phyloP scores from a whole-genome alignment of 2,888 invertebrate genomes.

The Drosophila ochracea region DNA sequence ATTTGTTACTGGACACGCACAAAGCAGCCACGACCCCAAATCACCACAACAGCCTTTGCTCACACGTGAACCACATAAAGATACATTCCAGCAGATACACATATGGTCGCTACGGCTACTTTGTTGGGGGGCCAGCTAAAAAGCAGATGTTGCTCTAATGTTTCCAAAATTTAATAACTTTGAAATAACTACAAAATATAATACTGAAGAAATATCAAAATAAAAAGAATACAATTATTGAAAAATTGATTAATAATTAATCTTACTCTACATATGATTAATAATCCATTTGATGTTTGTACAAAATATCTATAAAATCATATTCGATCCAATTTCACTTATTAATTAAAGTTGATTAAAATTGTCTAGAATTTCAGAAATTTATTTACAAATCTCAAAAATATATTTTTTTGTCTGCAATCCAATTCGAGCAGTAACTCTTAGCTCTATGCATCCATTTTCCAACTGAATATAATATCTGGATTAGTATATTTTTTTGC shows the following conservation, averaged over 20 bases:
- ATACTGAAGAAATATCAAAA: background rate
- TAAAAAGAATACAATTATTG: background rate
- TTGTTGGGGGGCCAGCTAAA: slow-evolving; percentile 1
- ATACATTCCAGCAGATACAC: slow-evolving; percentile 67
- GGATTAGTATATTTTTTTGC: slow-evolving; percentile 27
- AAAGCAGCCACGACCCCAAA: background rate
- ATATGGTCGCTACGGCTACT: slow-evolving; percentile 53
- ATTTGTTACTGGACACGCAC: slow-evolving; percentile 63
- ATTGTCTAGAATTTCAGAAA: background rate
- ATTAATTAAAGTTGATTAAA: background rate
- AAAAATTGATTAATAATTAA: background rate
- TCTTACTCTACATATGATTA: background rate
- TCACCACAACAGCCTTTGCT: background rate
- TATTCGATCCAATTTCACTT: background rate
- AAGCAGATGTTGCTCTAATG: slow-evolving; percentile 23
- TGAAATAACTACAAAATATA: background rate
- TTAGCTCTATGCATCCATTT: background rate
- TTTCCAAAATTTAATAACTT: slow-evolving; percentile 11
- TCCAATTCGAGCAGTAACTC: background rate
- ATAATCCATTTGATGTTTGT: too few species aligned
- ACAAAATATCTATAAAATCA: background rate
- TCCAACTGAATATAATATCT: slow-evolving; percentile 10
- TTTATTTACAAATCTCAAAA: background rate
- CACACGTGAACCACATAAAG: slow-evolving; percentile 75
- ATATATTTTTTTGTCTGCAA: background rate